Base-by-base conservation (phyloP, 2,888 invertebrate genomes). In the Habrosyne pyritoides region DNA sequence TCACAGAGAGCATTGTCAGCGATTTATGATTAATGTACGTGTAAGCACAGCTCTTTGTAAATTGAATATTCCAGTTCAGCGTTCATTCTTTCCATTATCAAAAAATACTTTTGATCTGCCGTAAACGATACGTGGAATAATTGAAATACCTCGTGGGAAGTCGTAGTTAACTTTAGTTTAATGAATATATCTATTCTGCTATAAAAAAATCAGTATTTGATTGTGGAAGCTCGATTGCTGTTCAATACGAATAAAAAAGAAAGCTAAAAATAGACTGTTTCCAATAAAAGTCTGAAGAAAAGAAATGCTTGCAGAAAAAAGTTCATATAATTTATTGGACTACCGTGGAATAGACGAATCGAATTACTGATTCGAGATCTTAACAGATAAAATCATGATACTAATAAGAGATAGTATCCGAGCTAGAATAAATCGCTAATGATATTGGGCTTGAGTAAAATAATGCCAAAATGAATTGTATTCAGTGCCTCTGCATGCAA, bases 401-500 rank as follows among this genome's bases (percentile, higher is more conserved):
- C 3, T 52, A 52, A 53, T 54, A 24, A 36, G 21, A 26, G 49
- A 54, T 55, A 53, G 26, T 53, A 30, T 30, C 54, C 21, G 33
- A 42, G 52, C 51, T 58, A 18, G 49, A 57, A 52, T 54, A 58
- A 55, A 53, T 53, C 26, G 53, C 47, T 55, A 58, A 59, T 55
- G 55, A 59, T 59, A 55, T 52, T 51, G 52, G 52, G 56, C 30
- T 50, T 12, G 51, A 73, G 64, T 66, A 62, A 68, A 69, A 66
- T 64, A 69, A 72, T 73, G 73, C 67, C 63, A 68, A 66, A 71
- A 81, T 73, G 68, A 77, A 78, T 78, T 69, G 71, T 67, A 61
- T 66, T 64, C 64, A 63, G 70, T 67, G 66, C 67, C 73, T 77
- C 69, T 77, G 74, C 83, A 84, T 86, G 84, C 83, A 86, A 87